These are phyloP conservation scores for Cepaea hortensis DNA, from an alignment of 2,888 invertebrate genomes.

Conservation along the genomic window DNA sequence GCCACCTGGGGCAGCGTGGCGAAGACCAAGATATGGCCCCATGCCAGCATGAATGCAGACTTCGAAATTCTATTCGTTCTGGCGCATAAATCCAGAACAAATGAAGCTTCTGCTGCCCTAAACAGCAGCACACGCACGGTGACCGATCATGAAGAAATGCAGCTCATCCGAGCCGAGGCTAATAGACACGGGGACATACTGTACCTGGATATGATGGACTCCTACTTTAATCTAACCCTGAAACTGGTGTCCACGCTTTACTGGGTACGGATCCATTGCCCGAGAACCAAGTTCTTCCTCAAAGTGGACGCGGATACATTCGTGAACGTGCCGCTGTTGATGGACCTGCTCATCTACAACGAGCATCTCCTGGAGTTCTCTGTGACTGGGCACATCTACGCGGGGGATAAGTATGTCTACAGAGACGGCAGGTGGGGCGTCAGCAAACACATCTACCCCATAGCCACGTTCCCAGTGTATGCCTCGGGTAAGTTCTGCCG, in stretches of 20 bases:
- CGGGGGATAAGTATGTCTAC: neutral
- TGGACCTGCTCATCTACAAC: slow-evolving; percentile 27
- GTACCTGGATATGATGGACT: slow-evolving; percentile 33
- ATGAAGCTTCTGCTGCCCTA: neutral
- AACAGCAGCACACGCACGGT: neutral
- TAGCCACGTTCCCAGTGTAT: slow-evolving; percentile 9
- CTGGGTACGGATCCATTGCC: slow-evolving; percentile 24
- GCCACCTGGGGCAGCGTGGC: slow-evolving; percentile 38
- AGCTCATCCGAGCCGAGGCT: slow-evolving; percentile 13
- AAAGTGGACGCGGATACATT: slow-evolving; percentile 40
- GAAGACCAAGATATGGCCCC: slow-evolving; percentile 27
- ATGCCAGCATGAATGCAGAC: slow-evolving; percentile 29
- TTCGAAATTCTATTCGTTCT: slow-evolving; percentile 21
- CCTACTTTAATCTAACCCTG: slow-evolving; percentile 22
- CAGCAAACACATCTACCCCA: neutral
- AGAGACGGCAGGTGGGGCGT: slow-evolving; percentile 26
- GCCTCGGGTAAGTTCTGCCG: slow-evolving; percentile 18
- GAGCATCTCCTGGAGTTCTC: neutral
- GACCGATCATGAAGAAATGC: neutral
- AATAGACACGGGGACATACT: slow-evolving; percentile 34
- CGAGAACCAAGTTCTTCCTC: slow-evolving; percentile 40
- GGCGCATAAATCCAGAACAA: neutral
- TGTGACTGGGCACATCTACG: slow-evolving; percentile 6
- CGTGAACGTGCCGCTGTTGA: slow-evolving; percentile 18
- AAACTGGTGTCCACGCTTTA: slow-evolving; percentile 5